These are phyloP conservation scores for Bombyx huttoni DNA, from an alignment of 2,888 invertebrate genomes.

Conservation along the genomic window DNA sequence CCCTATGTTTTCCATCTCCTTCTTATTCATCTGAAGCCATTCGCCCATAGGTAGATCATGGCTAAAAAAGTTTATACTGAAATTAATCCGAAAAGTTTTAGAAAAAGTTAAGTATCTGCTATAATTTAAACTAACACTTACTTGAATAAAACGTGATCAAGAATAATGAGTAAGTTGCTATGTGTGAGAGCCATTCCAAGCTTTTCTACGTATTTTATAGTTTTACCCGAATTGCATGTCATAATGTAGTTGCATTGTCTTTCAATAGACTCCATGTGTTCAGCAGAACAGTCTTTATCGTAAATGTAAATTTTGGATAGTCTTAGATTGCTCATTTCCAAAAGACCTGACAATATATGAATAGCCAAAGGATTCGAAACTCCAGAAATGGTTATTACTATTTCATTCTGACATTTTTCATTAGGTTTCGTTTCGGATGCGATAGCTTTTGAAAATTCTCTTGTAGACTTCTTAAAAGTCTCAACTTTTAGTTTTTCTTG, in stretches of 20 bases:
- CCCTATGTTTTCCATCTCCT: conserved; percentile 50
- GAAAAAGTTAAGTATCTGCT: background rate
- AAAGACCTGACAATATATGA: conserved; percentile 42
- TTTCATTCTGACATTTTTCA: conserved; percentile 11
- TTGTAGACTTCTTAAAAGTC: background rate
- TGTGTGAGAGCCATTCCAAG: conserved; percentile 55
- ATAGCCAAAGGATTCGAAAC: conserved; percentile 36
- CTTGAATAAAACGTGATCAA: conserved; percentile 56
- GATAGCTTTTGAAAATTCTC: conserved; percentile 2
- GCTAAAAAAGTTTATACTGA: conserved; percentile 23
- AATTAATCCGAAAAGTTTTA: background rate
- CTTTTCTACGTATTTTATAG: conserved; percentile 46
- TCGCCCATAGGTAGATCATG: conserved; percentile 34
- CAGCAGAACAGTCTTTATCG: conserved; percentile 28
- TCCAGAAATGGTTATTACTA: conserved; percentile 43
- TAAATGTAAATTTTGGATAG: conserved; percentile 45
- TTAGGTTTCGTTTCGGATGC: background rate
- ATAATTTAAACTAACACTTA: conserved; percentile 19
- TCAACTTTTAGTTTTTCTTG: conserved; percentile 24
- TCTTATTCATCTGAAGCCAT: conserved; percentile 43
- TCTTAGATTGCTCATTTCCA: conserved; percentile 25
- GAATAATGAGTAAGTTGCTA: conserved; percentile 64
- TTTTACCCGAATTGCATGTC: conserved; percentile 30
- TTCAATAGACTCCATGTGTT: conserved; percentile 40
- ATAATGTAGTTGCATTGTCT: conserved; percentile 38